phyloP scores from a whole-genome alignment of 1,140 invertebrate species.

The Leptoteleia sp. region DNA sequence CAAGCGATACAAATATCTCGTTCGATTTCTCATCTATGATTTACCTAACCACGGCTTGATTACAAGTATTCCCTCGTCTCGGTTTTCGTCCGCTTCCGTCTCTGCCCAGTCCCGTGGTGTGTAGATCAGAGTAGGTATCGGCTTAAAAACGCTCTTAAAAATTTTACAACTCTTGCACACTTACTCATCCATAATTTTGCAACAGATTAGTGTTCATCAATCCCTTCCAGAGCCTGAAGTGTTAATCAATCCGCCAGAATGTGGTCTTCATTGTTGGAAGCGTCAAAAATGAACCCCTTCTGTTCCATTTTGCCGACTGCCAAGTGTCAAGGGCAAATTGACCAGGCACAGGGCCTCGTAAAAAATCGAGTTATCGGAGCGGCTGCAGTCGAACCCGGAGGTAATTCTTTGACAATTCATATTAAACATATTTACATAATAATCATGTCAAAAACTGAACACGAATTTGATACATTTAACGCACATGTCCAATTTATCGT shows the following conservation, averaged over 20 bases:
- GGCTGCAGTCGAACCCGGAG: conserved; percentile 75
- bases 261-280: conserved; percentile 88
- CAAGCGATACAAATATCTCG: too few species aligned
- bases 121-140: conserved; percentile 37
- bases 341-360: conserved; percentile 79
- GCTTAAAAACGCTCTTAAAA: conserved; percentile 1
- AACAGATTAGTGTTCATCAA: conserved; percentile 39
- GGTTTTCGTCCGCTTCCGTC: conserved; percentile 33
- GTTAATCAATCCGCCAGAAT: conserved; percentile 78
- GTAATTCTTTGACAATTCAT: conserved; percentile 41
- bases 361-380: conserved; percentile 83
- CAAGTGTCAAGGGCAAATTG: conserved; percentile 82
- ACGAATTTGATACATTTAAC: too few species aligned
- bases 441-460: too few species aligned
- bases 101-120: conserved; percentile 52
- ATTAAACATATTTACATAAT: too few species aligned
- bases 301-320: conserved; percentile 84
- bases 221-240: conserved; percentile 39
- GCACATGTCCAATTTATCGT: too few species aligned
- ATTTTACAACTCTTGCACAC: too few species aligned
- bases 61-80: background rate
- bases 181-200: too few species aligned
- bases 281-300: conserved; percentile 89
- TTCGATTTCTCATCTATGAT: background rate
- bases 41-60: background rate